Evolutionary conservation across 2,888 invertebrate genomes (phyloP), one percentile per base, ranked within the genome.

Genomic region (Ctenicera cuprea): DNA sequence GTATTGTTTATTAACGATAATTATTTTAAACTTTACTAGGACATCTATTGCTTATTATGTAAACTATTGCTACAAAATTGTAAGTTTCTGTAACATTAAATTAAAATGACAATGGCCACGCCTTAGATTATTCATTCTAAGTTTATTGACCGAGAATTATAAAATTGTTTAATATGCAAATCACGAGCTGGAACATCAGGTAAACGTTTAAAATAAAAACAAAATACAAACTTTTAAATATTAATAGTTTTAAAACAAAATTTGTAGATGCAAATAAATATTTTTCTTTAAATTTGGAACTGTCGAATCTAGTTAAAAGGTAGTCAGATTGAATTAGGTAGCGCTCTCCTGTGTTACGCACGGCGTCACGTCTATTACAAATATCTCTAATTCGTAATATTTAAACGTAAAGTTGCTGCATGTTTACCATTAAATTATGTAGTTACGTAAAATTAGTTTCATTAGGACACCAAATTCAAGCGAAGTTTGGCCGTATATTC

Each of bases 341-440:
- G 80, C 81, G 77, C 77, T 82, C 83, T 81, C 77, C 83, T 80
- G 83, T 83, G 80, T 84, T 84, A 84, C 84, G 84, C 83, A 84
- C 78, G 74, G 77, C 77, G 78, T 81, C 73, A 50, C 64, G 64
- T 72, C 57, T 69, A 72, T 64, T 72, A 64, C 30, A 59, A 33
- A 59, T 59, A 38, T 59, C 38, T 12, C 26, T 62, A 73, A 67
- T 54, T 50, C 33, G 38, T 30, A 18, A 43, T 45, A 30, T 33
- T 67, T 57, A 59, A 33, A 14, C 7, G 11, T 12, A 38, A 37
- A 33, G 37, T 37, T 57, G 8, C 33, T 11, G 16, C 16, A 37
- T 37, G 3, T 33, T 57, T 37, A 18, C 0, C 9, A 12, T 9
- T 4, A 57, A 33, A 14, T 57, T 16, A 1, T 8, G 14, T 57